Evolutionary conservation across 2,888 invertebrate species (phyloP).

Genomic region (Omphaloscelis lunosa): DNA sequence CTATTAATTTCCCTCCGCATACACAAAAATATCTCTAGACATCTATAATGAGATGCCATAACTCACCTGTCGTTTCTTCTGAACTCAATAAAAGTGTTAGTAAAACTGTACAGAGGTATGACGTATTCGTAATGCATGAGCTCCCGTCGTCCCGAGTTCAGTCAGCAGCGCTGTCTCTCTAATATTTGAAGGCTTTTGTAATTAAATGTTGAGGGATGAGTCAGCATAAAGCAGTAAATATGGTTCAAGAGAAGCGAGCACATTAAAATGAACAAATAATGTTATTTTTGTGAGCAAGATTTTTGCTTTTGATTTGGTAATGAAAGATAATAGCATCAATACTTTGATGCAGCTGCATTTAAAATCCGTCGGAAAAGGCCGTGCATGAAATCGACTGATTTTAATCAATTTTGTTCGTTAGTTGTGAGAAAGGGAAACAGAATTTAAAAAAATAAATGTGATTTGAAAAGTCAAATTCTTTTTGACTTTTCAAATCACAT

Average conservation of each 20-base stretch:
- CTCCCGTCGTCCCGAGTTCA: conserved; percentile 42
- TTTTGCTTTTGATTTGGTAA: conserved; percentile 50
- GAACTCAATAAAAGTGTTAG: conserved; percentile 65
- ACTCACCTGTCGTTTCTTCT: conserved; percentile 58
- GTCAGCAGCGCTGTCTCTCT: conserved; percentile 55
- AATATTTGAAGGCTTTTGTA: conserved; percentile 62
- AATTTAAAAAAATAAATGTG: too few species aligned
- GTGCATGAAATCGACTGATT: too few species aligned
- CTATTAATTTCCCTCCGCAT: neutral
- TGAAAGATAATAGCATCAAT: conserved; percentile 32
- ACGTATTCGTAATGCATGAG: conserved; percentile 65
- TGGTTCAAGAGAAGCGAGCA: conserved; percentile 47
- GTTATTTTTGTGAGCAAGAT: conserved; percentile 48
- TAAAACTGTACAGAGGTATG: conserved; percentile 61
- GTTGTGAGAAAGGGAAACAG: too few species aligned
- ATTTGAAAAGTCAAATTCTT: too few species aligned
- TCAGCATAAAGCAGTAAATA: conserved; percentile 52
- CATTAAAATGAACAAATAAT: conserved; percentile 59
- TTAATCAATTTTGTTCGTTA: too few species aligned
- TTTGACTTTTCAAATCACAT: too few species aligned
- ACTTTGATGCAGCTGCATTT: conserved; percentile 41
- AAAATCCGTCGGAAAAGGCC: too few species aligned
- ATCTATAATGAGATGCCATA: conserved; percentile 53
- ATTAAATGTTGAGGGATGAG: conserved; percentile 62
- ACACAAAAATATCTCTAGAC: conserved; percentile 20